Percentiles rank a stretch among this genome's conserved stretches.
Evolutionary conservation across 2,113 vertebrate species (phyloP).

Genomic region (Reinhardtius hippoglossoides): DNA sequence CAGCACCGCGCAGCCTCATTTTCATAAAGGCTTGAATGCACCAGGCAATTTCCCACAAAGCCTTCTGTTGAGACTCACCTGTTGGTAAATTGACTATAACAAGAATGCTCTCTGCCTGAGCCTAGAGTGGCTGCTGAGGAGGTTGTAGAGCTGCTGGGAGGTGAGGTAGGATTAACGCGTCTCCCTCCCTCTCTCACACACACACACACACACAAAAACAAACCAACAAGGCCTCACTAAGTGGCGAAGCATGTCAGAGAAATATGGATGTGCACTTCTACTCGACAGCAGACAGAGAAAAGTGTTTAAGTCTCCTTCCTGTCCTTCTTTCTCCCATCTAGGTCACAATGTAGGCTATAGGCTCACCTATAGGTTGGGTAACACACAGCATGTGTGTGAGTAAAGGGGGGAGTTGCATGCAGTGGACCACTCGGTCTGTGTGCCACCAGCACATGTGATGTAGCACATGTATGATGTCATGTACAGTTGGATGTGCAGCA

Average conservation of each 20-base stretch:
- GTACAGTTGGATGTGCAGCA: neutral
- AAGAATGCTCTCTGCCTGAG: neutral
- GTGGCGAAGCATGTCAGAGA: slow-evolving; percentile 52
- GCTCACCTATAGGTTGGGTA: slow-evolving; percentile 35
- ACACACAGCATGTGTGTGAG: slow-evolving; percentile 16
- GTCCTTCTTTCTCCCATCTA: slow-evolving; percentile 68
- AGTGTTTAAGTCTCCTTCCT: slow-evolving; percentile 61
- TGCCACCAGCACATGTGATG: slow-evolving; percentile 3
- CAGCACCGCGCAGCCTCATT: slow-evolving; percentile 2
- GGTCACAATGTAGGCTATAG: slow-evolving; percentile 75
- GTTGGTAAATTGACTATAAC: slow-evolving; percentile 35
- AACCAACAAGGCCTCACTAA: slow-evolving; percentile 38
- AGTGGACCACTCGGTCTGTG: neutral
- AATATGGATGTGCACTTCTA: slow-evolving; percentile 40
- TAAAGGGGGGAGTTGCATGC: slow-evolving; percentile 10
- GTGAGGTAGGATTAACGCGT: slow-evolving; percentile 34
- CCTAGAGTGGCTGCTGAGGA: slow-evolving; percentile 29
- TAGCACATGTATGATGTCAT: neutral
- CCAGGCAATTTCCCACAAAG: slow-evolving; percentile 28
- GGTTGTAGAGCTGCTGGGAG: slow-evolving; percentile 7
- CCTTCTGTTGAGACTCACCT: slow-evolving; percentile 18
- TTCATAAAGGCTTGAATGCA: slow-evolving; percentile 8
- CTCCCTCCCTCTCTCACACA: slow-evolving; percentile 3
- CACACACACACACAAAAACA: slow-evolving; percentile 10
- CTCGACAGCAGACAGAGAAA: slow-evolving; percentile 59